These are phyloP conservation scores for Heliconius erato DNA, from an alignment of 2,888 invertebrate species.

Conservation along the genomic window DNA sequence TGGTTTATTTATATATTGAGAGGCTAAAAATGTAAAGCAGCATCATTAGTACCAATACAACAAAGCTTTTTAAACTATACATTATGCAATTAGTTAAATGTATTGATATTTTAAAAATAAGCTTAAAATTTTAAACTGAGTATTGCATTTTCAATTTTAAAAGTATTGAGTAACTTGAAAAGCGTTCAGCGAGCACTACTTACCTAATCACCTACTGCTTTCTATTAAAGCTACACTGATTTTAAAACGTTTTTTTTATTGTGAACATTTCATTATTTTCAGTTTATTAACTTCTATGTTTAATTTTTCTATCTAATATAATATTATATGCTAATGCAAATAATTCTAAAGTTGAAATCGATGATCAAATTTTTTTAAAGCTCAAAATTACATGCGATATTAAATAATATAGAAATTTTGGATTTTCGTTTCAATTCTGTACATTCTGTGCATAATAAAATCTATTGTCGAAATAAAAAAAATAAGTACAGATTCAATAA, in stretches of 20 bases:
- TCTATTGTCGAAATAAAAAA: neutral
- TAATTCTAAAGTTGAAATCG: no score
- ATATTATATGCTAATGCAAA: no score
- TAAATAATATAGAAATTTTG: neutral
- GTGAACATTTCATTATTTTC: no score
- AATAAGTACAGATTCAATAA: neutral
- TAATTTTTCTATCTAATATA: no score
- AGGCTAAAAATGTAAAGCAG: no score
- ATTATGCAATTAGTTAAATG: neutral
- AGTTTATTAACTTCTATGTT: no score
- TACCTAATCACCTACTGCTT: neutral
- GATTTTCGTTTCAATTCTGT: neutral
- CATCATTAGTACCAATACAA: no score
- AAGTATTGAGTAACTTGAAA: neutral
- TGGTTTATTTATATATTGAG: no score
- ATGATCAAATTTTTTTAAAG: no score
- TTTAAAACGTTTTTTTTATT: neutral
- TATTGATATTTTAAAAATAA: neutral
- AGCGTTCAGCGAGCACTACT: neutral
- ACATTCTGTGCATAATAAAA: neutral
- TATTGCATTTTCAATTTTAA: neutral
- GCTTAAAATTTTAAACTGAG: neutral
- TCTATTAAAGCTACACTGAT: neutral
- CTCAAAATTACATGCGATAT: no score
- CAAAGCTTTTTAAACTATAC: neutral